These are phyloP conservation scores for Hipparchia semele DNA, from an alignment of 2,888 invertebrate genomes.

Conservation along the genomic window DNA sequence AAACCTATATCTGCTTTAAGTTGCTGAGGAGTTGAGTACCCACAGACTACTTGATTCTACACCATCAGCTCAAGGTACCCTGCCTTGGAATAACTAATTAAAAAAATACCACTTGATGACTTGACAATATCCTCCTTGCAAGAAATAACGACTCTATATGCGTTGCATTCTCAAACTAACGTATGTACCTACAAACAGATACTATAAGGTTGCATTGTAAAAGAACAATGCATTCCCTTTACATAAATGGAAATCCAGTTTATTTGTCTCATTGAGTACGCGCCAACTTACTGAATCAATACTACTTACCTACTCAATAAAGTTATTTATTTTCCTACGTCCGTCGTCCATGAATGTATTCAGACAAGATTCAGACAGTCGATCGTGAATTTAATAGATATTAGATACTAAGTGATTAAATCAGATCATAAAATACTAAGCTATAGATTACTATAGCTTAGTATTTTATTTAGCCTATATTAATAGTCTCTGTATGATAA, in stretches of 20 bases:
- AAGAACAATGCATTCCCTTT: slow-evolving; percentile 34
- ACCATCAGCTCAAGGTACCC: no score
- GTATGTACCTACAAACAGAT: not conserved
- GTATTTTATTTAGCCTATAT: no score
- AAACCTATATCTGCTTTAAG: no score
- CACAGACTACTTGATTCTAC: no score
- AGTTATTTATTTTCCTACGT: not conserved
- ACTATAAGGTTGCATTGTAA: slow-evolving; percentile 27
- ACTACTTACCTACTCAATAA: slow-evolving; percentile 12
- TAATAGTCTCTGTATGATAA: no score
- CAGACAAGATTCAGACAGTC: no score
- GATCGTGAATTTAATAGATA: no score
- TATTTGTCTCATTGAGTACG: slow-evolving; percentile 11
- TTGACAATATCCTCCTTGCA: not conserved
- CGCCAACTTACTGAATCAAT: not conserved
- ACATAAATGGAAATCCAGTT: slow-evolving; percentile 34
- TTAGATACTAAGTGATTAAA: no score
- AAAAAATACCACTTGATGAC: not conserved
- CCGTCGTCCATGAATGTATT: no score
- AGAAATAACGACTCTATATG: not conserved
- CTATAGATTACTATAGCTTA: no score
- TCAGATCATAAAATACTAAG: no score
- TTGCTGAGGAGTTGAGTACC: no score
- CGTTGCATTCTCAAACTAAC: slow-evolving; percentile 9
- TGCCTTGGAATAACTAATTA: not conserved